phyloP scores from a whole-genome alignment of 2,113 vertebrate genomes.

The Variabilichromis moorii region DNA sequence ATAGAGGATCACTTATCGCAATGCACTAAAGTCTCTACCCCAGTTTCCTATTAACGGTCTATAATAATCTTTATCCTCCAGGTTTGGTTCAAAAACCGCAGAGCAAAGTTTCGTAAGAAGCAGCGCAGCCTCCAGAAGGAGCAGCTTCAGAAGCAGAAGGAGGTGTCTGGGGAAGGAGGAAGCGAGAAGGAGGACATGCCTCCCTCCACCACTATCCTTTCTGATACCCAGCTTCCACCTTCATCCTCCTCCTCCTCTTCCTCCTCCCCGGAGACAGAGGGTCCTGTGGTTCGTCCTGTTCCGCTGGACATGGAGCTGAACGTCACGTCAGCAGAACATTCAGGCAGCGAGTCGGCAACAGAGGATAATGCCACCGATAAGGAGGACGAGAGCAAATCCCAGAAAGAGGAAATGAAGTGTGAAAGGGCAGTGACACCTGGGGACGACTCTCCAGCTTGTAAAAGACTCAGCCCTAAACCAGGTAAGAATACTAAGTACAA shows the following conservation, averaged over 20 bases:
- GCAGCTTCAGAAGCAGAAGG: constrained; percentile 97
- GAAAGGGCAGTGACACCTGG: constrained; percentile 79
- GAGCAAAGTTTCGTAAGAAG: constrained; percentile 98
- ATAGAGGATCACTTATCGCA: background rate
- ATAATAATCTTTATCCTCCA: constrained; percentile 25
- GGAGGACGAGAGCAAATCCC: constrained; percentile 80
- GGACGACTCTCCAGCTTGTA: constrained; percentile 77
- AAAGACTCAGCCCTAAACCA: constrained; percentile 90
- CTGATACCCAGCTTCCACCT: constrained; percentile 74
- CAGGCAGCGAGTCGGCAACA: constrained; percentile 85
- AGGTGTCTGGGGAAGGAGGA: constrained; percentile 74
- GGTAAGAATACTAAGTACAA: constrained; percentile 66
- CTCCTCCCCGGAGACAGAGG: constrained; percentile 70
- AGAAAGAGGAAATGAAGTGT: constrained; percentile 77
- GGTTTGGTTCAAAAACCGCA: constrained; percentile 99
- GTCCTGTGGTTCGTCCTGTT: constrained; percentile 52
- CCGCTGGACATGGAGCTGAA: constrained; percentile 80
- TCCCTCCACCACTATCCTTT: constrained; percentile 30
- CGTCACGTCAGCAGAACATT: constrained; percentile 90
- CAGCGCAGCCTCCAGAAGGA: constrained; percentile 97
- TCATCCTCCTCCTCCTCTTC: constrained; percentile 53
- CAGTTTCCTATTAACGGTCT: background rate
- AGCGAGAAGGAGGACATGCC: constrained; percentile 66
- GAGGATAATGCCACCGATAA: constrained; percentile 85
- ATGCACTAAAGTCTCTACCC: too few relatives aligned